phyloP scores from a whole-genome alignment of 2,797 vertebrate species.

The Cryptoblepharus egeriae region DNA sequence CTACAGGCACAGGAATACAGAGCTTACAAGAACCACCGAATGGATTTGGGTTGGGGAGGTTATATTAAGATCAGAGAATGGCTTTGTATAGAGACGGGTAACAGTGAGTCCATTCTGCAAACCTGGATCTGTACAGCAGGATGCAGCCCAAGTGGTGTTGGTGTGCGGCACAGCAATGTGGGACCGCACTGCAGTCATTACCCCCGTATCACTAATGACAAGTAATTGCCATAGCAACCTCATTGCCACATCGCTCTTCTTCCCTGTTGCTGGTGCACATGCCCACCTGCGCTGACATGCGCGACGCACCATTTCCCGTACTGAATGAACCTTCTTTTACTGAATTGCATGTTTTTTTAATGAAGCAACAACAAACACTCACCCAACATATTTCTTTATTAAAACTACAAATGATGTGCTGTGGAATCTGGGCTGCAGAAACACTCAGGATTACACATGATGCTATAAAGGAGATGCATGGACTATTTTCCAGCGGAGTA shows the following conservation, averaged over 20 bases:
- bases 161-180: slow-evolving; percentile 76
- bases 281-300: slow-evolving; percentile 24
- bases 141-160: slow-evolving; percentile 76
- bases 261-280: slow-evolving; percentile 29
- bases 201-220: slow-evolving; percentile 82
- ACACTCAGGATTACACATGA: slow-evolving; percentile 21
- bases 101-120: slow-evolving; percentile 56
- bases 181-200: slow-evolving; percentile 81
- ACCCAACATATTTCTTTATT: slow-evolving; percentile 55
- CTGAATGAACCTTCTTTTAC: slow-evolving; percentile 71
- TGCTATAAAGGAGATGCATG: neutral
- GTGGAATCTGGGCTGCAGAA: slow-evolving; percentile 65
- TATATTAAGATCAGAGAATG: slow-evolving; percentile 34
- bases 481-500: too few species aligned
- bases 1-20: neutral
- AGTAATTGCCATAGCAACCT: slow-evolving; percentile 82
- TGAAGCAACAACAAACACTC: slow-evolving; percentile 59
- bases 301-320: slow-evolving; percentile 66
- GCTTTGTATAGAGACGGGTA: slow-evolving; percentile 30
- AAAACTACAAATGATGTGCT: slow-evolving; percentile 67
- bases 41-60: neutral
- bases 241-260: slow-evolving; percentile 79
- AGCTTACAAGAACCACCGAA: slow-evolving; percentile 3
- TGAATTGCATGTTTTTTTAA: slow-evolving; percentile 60
- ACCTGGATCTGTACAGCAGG: slow-evolving; percentile 60